Evolutionary conservation across 2,113 vertebrate species (phyloP).

Genomic region (Helogale parvula): DNA sequence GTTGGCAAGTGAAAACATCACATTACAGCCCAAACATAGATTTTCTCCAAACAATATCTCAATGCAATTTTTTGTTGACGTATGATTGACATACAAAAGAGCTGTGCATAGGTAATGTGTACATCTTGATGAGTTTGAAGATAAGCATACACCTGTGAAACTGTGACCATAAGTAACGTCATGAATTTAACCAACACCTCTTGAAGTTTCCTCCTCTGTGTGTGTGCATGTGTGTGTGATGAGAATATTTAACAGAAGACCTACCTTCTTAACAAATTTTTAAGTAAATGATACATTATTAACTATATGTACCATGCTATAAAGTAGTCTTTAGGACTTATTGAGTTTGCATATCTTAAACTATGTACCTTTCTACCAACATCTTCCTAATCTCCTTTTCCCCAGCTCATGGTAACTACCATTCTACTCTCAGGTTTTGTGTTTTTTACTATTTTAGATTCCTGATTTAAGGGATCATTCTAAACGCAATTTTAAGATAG

Average conservation of each 20-base stretch:
- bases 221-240: neutral
- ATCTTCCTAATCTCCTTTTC: neutral
- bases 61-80: neutral
- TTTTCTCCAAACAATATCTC: neutral
- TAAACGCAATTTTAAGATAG: neutral
- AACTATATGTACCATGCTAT: neutral
- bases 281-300: neutral
- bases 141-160: neutral
- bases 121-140: neutral
- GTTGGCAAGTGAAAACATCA: neutral
- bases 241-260: neutral
- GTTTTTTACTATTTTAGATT: neutral
- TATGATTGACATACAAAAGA: neutral
- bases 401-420: neutral
- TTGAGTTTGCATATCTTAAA: neutral
- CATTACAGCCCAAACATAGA: neutral
- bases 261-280: neutral
- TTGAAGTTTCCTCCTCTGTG: neutral
- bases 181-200: neutral
- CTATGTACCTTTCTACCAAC: neutral
- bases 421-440: neutral
- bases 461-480: neutral
- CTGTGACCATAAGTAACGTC: neutral
- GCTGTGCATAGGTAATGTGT: neutral
- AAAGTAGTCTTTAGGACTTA: neutral